Percentiles rank a stretch among this genome's conserved stretches.
These are phyloP conservation scores for Lottia scabra DNA, from an alignment of 2,888 invertebrate species.

Conservation along the genomic window DNA sequence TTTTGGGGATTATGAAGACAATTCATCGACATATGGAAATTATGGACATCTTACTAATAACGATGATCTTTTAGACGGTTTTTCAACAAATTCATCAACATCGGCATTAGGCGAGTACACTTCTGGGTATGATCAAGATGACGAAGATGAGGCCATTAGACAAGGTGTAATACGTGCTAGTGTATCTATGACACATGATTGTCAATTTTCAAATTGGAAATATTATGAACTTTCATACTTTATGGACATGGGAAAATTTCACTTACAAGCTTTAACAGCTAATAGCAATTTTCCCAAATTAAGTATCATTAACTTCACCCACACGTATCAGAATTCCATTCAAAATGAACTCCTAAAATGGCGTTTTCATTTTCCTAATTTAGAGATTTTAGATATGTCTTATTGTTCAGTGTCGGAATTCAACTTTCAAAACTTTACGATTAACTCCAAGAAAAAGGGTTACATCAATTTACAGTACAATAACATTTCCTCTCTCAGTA, in stretches of 20 bases:
- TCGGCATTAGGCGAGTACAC: too few species aligned
- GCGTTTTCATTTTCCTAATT: slow-evolving; percentile 35
- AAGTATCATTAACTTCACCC: slow-evolving; percentile 28
- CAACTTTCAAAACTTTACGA: neutral
- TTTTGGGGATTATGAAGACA: too few species aligned
- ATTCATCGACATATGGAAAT: too few species aligned
- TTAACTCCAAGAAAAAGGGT: neutral
- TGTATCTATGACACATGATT: neutral
- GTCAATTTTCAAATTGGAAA: neutral
- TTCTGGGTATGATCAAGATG: too few species aligned
- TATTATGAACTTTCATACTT: neutral
- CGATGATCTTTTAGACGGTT: too few species aligned
- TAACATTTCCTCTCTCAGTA: slow-evolving; percentile 39
- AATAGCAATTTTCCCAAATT: slow-evolving; percentile 10
- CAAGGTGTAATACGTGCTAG: neutral
- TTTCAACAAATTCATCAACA: too few species aligned
- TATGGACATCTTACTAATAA: too few species aligned
- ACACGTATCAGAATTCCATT: slow-evolving; percentile 20
- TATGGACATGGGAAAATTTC: neutral
- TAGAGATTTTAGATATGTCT: slow-evolving; percentile 38
- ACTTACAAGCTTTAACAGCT: neutral
- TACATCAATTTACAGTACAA: slow-evolving; percentile 36
- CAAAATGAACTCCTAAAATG: slow-evolving; percentile 30
- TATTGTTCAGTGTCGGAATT: slow-evolving; percentile 31
- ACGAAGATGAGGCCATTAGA: neutral